phyloP scores from a whole-genome alignment of 92 coral and sea anemone species.

The Palythoa caribaeorum region DNA sequence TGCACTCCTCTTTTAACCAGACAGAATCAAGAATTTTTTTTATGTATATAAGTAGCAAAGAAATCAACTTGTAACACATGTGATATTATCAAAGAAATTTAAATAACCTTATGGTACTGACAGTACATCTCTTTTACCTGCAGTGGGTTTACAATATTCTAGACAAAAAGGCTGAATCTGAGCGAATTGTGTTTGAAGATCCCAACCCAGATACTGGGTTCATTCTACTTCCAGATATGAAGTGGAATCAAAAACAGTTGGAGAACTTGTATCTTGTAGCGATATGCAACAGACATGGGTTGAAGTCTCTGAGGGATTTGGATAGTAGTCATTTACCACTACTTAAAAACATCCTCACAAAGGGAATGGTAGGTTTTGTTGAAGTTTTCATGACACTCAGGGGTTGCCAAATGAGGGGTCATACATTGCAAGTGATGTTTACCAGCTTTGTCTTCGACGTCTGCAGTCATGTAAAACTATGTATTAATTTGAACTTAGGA shows the following conservation, averaged over 20 bases:
- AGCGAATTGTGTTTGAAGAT: slow-evolving; percentile 92
- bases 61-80: too few species aligned
- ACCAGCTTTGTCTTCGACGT: too few species aligned
- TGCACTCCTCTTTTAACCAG: too few species aligned
- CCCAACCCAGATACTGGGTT: slow-evolving; percentile 84
- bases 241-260: slow-evolving; percentile 91
- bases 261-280: slow-evolving; percentile 95
- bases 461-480: too few species aligned
- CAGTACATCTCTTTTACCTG: slow-evolving; percentile 5
- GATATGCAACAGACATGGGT: slow-evolving; percentile 76
- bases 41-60: too few species aligned
- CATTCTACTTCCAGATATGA: slow-evolving; percentile 92
- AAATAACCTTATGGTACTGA: too few species aligned
- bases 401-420: background rate
- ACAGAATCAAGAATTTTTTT: too few species aligned
- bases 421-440: too few species aligned
- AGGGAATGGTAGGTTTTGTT: slow-evolving; percentile 80
- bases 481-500: too few species aligned
- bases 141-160: slow-evolving; percentile 99
- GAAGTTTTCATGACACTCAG: too few species aligned
- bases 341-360: slow-evolving; percentile 79
- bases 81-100: too few species aligned
- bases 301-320: slow-evolving; percentile 90
- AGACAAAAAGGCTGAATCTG: slow-evolving; percentile 94
- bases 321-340: slow-evolving; percentile 75